Evolutionary conservation across 2,888 invertebrate species (phyloP), one percentile per base, ranked within the genome.

Genomic region (Tridacna gigas): DNA sequence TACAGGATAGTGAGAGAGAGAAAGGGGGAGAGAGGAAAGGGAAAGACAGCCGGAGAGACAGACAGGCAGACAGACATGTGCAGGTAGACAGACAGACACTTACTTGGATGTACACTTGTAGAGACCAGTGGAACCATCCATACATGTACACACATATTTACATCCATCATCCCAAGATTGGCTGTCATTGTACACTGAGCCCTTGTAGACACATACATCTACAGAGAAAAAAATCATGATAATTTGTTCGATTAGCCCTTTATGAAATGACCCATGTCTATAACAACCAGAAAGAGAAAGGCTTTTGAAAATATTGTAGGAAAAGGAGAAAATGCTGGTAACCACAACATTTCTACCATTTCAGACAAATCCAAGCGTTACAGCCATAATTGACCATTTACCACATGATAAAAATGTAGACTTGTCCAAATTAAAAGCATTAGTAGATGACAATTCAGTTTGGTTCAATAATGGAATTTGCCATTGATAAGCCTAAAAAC

Each of bases 111-210:
- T 83, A 80, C 91, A 91, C 75, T 86, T 84, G 88, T 91, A 91
- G 15, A 89, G 66, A 60, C 91, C 91, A 15, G 78, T 82, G 3
- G 73, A 65, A 12, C 88, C 89, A 80, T 91, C 82, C 15, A 87
- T 82, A 88, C 92, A 92, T 13, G 90, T 89, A 75, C 91, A 91
- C 18, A 87, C 86, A 76, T 80, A 91, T 22, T 91, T 80, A 83
- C 92, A 92, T 22, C 91, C 91, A 83, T 91, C 91, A 60, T 89
- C 85, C 92, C 92, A 92, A 0, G 90, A 88, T 69, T 91, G 88
- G 0, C 91, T 91, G 18, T 89, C 88, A n/a, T 75, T 79, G 78
- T 91, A 89, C 26, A 86, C 61, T 11, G 82, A 74, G 9, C 90
- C 89, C 63, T 91, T 90, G 85, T 91, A 91, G 0, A 91, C 84